Conservation (phyloP, 2,113 vertebrate genomes). For the Neopipo cinnamomea region DNA sequence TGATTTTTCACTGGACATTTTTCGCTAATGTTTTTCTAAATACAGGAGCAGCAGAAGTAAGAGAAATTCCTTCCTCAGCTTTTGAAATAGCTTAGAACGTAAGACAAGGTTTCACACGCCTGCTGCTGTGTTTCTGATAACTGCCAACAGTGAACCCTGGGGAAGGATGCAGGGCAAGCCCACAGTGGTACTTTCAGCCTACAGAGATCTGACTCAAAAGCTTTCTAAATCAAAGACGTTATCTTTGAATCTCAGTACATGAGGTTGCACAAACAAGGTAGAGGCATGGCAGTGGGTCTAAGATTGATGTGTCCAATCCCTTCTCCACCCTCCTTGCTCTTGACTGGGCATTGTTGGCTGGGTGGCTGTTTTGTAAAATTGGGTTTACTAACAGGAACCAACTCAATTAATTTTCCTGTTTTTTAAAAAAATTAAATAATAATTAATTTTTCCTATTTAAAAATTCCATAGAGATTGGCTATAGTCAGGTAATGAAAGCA, state of each 20-base stretch:
- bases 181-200: not conserved
- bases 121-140: accelerated
- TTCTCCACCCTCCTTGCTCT: not conserved
- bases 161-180: not conserved
- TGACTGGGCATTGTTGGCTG: not conserved
- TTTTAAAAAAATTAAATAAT: not conserved
- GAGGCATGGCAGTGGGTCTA: accelerated
- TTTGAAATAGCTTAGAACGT: not conserved
- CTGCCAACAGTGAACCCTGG: not conserved
- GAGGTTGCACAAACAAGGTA: not conserved
- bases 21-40: not conserved
- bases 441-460: not conserved
- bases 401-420: not conserved
- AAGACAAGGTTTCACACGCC: not conserved
- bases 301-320: not conserved
- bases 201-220: not conserved
- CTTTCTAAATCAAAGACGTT: not conserved
- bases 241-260: not conserved
- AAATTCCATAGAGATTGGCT: too few relatives aligned
- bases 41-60: not conserved
- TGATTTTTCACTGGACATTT: not conserved
- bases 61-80: not conserved
- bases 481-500: not conserved
- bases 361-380: not conserved
- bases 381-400: not conserved